These are phyloP conservation scores for Seira musarum DNA, from an alignment of 2,888 invertebrate genomes.

Conservation along the genomic window DNA sequence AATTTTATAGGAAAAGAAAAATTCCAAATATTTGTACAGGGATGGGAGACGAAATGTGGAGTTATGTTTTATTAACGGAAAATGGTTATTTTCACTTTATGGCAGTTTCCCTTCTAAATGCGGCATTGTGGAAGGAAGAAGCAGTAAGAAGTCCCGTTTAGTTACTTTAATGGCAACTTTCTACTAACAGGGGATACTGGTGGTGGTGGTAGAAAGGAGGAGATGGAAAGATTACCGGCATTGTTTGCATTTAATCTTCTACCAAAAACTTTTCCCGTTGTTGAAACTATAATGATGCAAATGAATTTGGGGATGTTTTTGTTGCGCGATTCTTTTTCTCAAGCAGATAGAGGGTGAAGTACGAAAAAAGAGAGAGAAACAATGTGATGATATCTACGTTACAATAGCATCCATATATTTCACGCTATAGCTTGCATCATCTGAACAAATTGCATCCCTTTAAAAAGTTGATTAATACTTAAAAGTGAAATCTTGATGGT, in stretches of 20 bases:
- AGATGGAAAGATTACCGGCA: constrained; percentile 48
- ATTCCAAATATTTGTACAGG: constrained; percentile 38
- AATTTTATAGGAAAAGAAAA: neutral
- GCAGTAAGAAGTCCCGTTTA: neutral
- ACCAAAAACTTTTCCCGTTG: constrained; percentile 27
- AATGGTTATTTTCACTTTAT: constrained; percentile 22
- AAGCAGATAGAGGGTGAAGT: constrained; percentile 1
- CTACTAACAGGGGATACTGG: constrained; percentile 20
- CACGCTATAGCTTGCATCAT: constrained; percentile 10
- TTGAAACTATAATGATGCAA: constrained; percentile 28
- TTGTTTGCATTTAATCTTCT: constrained; percentile 54
- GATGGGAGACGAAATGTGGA: neutral
- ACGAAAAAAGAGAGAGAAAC: neutral
- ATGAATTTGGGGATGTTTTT: constrained; percentile 32
- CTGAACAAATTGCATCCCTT: constrained; percentile 24
- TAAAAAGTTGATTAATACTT: constrained; percentile 45
- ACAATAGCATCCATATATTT: neutral
- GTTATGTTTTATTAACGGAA: constrained; percentile 19
- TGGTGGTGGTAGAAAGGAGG: constrained; percentile 25
- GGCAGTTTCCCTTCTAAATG: constrained; percentile 6
- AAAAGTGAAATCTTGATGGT: constrained; percentile 36
- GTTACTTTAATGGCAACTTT: constrained; percentile 8
- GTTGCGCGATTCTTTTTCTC: neutral
- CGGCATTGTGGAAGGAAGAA: neutral
- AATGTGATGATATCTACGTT: constrained; percentile 11